phyloP scores from a whole-genome alignment of 1,140 invertebrate species.

The Oncopodura yosiiana region DNA sequence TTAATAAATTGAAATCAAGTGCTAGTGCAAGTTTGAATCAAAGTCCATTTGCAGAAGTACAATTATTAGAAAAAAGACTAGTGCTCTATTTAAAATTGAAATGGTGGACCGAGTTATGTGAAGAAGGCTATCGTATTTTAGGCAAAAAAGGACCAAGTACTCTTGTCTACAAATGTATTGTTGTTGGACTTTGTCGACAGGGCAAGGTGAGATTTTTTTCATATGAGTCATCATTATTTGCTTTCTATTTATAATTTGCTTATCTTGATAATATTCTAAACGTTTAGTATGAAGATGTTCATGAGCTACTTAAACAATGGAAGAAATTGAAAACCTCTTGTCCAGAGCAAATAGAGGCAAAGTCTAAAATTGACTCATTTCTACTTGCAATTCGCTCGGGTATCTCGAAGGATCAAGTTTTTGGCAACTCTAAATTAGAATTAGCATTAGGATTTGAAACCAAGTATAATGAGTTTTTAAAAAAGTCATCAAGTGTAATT shows the following conservation, averaged over 20 bases:
- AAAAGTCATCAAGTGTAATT: not conserved
- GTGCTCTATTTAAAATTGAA: constrained; percentile 21
- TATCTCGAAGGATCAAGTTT: constrained; percentile 10
- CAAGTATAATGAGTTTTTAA: constrained; percentile 10
- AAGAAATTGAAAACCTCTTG: constrained; percentile 10
- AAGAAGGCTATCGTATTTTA: constrained; percentile 24
- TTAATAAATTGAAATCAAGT: too few relatives aligned
- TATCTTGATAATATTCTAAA: not conserved
- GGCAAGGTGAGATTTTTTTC: constrained; percentile 17
- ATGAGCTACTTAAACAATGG: constrained; percentile 22
- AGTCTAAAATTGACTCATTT: constrained; percentile 17
- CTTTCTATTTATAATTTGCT: not conserved
- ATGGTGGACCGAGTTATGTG: constrained; percentile 10
- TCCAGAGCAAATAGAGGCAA: constrained; percentile 7
- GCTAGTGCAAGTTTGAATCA: too few relatives aligned
- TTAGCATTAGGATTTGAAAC: constrained; percentile 12
- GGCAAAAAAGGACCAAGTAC: constrained; percentile 20
- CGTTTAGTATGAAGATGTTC: constrained; percentile 17
- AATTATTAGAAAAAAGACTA: constrained; percentile 14
- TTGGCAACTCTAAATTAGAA: constrained; percentile 20
- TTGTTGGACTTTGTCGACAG: constrained; percentile 14
- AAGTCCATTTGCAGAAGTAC: too few relatives aligned
- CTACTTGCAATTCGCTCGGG: constrained; percentile 20
- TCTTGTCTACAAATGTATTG: constrained; percentile 22
- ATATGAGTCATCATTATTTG: not conserved